These are phyloP conservation scores for Argyresthia albistria DNA, from an alignment of 2,888 invertebrate genomes.

Conservation along the genomic window DNA sequence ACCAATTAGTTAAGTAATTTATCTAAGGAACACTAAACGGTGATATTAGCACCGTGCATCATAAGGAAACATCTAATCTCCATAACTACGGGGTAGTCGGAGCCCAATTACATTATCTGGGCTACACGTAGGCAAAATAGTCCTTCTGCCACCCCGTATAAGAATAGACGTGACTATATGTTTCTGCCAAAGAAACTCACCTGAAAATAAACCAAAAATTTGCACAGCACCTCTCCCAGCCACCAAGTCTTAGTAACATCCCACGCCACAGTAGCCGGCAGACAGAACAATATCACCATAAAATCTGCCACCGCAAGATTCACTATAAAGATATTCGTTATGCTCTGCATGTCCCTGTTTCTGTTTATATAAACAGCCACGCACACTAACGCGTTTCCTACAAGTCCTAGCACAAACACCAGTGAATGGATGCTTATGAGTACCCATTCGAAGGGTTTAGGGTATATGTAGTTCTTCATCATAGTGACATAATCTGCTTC, in stretches of 20 bases:
- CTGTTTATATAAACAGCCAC: constrained; percentile 89
- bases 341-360: constrained; percentile 90
- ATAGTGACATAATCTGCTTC: constrained; percentile 73
- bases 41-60: no score
- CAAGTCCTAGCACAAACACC: constrained; percentile 85
- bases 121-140: no score
- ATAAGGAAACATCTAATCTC: no score
- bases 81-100: no score
- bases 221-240: constrained; percentile 86
- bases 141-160: no score
- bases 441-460: constrained; percentile 82
- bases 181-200: constrained; percentile 73
- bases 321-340: constrained; percentile 94
- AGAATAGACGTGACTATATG: no score
- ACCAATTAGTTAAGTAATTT: no score
- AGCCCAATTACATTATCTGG: no score
- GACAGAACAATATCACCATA: constrained; percentile 89
- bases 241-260: constrained; percentile 97
- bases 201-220: constrained; percentile 90
- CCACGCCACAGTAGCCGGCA: constrained; percentile 91
- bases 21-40: no score
- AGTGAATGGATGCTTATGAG: constrained; percentile 81
- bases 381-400: constrained; percentile 91
- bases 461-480: constrained; percentile 77
- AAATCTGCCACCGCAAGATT: constrained; percentile 92